A percentile compares a stretch with the other conserved stretches of the same genome.
phyloP scores from a whole-genome alignment of 2,113 vertebrate species.

The Quiscalus mexicanus region DNA sequence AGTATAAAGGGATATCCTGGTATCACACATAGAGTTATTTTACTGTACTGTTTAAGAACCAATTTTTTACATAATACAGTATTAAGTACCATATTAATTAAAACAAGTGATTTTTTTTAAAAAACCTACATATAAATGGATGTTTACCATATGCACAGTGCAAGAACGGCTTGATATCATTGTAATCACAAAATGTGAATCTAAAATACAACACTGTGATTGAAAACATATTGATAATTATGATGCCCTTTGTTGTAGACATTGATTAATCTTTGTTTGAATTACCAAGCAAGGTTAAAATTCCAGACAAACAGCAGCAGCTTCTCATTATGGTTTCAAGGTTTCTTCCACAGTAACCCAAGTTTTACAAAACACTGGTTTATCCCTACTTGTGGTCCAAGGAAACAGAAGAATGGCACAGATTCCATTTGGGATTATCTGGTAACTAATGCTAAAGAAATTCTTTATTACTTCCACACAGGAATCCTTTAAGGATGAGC shows the following conservation, averaged over 20 bases:
- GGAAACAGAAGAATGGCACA: conserved; percentile 36
- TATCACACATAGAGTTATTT: conserved; percentile 73
- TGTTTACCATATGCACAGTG: conserved; percentile 75
- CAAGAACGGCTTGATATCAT: conserved; percentile 65
- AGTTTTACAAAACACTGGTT: conserved; percentile 44
- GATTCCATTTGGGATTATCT: conserved; percentile 10
- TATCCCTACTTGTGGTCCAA: conserved; percentile 19
- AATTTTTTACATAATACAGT: conserved; percentile 71
- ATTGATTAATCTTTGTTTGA: not conserved
- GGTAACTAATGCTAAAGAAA: conserved; percentile 24
- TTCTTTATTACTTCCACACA: conserved; percentile 19
- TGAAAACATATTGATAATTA: conserved; percentile 65
- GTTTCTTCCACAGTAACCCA: conserved; percentile 61
- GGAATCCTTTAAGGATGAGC: conserved; percentile 7
- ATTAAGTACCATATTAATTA: conserved; percentile 76
- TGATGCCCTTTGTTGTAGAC: not conserved
- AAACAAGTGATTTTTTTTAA: conserved; percentile 49
- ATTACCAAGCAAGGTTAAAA: conserved; percentile 40
- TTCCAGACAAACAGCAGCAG: conserved; percentile 65
- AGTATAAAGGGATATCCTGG: conserved; percentile 76
- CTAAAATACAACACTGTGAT: conserved; percentile 72
- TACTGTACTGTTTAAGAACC: conserved; percentile 73
- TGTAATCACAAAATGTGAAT: conserved; percentile 66
- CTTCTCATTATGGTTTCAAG: conserved; percentile 45
- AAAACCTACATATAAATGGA: conserved; percentile 70